Evolutionary conservation across 1,140 invertebrate genomes (phyloP).

Genomic region (Amyelois transitella): DNA sequence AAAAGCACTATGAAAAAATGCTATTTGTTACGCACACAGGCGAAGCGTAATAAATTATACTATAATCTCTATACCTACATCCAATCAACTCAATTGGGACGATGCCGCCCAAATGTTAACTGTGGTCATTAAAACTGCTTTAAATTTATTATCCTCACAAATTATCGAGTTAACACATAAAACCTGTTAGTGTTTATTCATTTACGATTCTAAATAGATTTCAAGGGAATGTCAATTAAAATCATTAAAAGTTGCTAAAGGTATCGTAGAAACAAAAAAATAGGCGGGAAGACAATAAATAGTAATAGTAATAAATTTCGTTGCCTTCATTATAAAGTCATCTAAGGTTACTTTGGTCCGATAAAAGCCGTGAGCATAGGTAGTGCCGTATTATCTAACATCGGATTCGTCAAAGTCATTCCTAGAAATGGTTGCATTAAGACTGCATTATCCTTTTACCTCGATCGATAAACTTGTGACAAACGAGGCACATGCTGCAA

Average conservation of each 20-base stretch:
- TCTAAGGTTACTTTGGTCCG: too few species aligned
- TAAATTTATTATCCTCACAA: slow-evolving; percentile 17
- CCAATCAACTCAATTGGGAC: slow-evolving; percentile 14
- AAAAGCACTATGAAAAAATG: neutral
- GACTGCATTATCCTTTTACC: slow-evolving; percentile 41
- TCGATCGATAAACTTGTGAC: slow-evolving; percentile 41
- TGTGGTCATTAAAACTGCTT: slow-evolving; percentile 21
- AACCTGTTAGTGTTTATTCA: neutral
- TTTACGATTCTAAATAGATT: neutral
- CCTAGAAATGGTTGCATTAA: slow-evolving; percentile 35
- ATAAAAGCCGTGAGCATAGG: too few species aligned
- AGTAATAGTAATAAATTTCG: too few species aligned
- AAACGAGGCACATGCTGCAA: slow-evolving; percentile 43
- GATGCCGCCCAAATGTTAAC: slow-evolving; percentile 16
- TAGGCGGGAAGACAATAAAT: too few species aligned
- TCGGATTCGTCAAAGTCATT: slow-evolving; percentile 38
- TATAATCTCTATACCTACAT: neutral
- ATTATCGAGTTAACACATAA: slow-evolving; percentile 13
- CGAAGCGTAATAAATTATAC: slow-evolving; percentile 16
- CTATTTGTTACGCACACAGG: slow-evolving; percentile 14
- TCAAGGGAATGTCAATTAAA: neutral
- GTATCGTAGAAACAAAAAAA: too few species aligned
- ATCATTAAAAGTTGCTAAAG: too few species aligned
- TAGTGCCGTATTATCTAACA: slow-evolving; percentile 23
- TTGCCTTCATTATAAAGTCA: too few species aligned